These are phyloP conservation scores for Lycocerus yunnanus DNA, from an alignment of 2,888 invertebrate species.

Conservation along the genomic window DNA sequence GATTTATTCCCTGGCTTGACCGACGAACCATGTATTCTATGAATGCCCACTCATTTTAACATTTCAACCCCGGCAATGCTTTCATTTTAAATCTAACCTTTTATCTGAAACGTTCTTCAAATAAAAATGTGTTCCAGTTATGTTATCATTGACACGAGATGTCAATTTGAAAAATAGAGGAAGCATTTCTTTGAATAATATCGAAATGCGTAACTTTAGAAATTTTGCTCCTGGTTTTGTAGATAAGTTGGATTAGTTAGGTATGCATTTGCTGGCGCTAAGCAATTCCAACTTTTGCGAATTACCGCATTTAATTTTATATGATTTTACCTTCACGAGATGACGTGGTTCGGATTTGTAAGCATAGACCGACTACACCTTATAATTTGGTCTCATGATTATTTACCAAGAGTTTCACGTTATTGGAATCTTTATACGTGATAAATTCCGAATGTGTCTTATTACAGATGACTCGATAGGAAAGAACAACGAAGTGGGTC, in stretches of 20 bases:
- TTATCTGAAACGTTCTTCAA: not conserved
- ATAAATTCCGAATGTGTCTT: not conserved
- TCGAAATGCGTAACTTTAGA: not conserved
- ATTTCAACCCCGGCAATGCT: slow-evolving; percentile 12
- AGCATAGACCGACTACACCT: too few relatives aligned
- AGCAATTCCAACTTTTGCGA: not conserved
- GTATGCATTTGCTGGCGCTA: not conserved
- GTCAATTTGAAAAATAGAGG: not conserved
- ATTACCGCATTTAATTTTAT: not conserved
- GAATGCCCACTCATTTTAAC: slow-evolving; percentile 17
- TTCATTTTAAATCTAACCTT: not conserved
- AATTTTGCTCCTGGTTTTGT: not conserved
- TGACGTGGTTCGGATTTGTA: too few relatives aligned
- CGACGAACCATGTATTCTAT: slow-evolving; percentile 26
- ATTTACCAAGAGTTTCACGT: not conserved
- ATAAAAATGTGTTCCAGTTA: not conserved
- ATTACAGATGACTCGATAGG: too few relatives aligned
- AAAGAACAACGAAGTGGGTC: too few relatives aligned
- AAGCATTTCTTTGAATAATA: not conserved
- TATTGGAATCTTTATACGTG: not conserved
- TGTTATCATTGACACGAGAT: not conserved
- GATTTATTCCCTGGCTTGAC: slow-evolving; percentile 39
- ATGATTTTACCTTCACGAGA: not conserved
- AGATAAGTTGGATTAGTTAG: too few relatives aligned
- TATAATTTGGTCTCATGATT: too few relatives aligned